These are phyloP conservation scores for Nyctereutes procyonoides DNA, from an alignment of 2,113 vertebrate genomes.

Conservation along the genomic window DNA sequence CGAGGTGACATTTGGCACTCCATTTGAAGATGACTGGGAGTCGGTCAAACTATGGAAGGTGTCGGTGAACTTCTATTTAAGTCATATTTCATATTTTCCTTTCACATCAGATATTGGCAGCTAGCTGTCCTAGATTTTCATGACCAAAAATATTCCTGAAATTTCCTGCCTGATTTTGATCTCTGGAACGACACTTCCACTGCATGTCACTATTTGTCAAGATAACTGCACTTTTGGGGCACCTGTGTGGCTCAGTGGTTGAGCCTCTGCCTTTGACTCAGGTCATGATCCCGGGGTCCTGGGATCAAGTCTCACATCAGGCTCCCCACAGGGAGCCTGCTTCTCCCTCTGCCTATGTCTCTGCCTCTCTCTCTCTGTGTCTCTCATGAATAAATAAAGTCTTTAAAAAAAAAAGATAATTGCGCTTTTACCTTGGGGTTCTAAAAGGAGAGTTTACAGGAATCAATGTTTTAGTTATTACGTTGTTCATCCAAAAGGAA, in stretches of 20 bases:
- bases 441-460: conserved; percentile 35
- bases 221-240: conserved; percentile 12
- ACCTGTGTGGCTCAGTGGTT: too few relatives aligned
- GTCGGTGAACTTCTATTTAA: neutral
- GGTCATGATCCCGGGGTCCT: too few relatives aligned
- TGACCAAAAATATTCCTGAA: neutral
- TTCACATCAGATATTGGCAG: neutral
- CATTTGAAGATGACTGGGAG: neutral
- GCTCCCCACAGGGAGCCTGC: too few relatives aligned
- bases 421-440: conserved; percentile 9
- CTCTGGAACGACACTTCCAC: neutral
- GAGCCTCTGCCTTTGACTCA: too few relatives aligned
- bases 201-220: conserved; percentile 47
- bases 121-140: neutral
- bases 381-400: too few relatives aligned
- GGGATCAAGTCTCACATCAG: too few relatives aligned
- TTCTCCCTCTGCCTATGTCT: too few relatives aligned
- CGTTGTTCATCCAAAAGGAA: conserved; percentile 67
- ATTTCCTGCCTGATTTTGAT: conserved; percentile 35
- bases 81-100: conserved; percentile 14
- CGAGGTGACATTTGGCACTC: neutral
- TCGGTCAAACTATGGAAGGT: neutral
- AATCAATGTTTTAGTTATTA: conserved; percentile 50
- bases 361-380: too few relatives aligned
- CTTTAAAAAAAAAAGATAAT: neutral